Percentiles rank a stretch among this genome's conserved stretches.
phyloP scores from a whole-genome alignment of 23 tunicate species.

The Aplidium turbinatum region DNA sequence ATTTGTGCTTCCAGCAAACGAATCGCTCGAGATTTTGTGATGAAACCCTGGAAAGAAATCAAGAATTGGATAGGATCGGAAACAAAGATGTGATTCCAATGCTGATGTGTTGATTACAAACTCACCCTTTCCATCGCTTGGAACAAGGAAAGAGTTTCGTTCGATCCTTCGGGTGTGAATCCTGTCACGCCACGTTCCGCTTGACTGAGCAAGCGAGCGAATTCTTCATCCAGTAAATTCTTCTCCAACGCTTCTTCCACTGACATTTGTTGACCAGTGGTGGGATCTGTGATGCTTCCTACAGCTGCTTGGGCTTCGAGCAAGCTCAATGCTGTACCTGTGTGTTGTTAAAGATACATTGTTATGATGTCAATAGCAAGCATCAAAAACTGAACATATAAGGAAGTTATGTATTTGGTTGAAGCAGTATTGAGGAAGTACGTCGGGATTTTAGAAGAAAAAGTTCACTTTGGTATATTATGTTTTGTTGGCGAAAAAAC shows the following conservation, averaged over 20 bases:
- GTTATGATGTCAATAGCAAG: no score
- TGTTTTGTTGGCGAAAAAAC: no score
- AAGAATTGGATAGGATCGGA: no score
- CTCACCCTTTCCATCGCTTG: conserved; percentile 90
- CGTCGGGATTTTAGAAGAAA: no score
- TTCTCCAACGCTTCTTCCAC: conserved; percentile 70
- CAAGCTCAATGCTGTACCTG: conserved; percentile 89
- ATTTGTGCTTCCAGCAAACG: conserved; percentile 95
- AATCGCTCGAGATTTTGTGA: conserved; percentile 88
- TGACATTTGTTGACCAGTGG: conserved; percentile 63
- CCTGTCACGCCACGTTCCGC: conserved; percentile 95
- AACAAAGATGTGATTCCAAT: no score
- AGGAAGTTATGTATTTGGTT: no score
- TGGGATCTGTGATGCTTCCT: conserved; percentile 83
- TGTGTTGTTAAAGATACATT: no score
- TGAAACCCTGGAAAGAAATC: no score
- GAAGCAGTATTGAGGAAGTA: no score
- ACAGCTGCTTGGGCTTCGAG: conserved; percentile 94
- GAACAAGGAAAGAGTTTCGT: conserved; percentile 81
- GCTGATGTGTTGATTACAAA: neutral
- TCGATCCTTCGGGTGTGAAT: conserved; percentile 52
- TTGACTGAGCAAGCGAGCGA: conserved; percentile 67
- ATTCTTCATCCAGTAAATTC: conserved; percentile 56
- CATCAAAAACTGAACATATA: no score
- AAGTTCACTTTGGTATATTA: no score